Conservation (phyloP, 2,113 vertebrate species). For the Brachyhypopomus gauderio region DNA sequence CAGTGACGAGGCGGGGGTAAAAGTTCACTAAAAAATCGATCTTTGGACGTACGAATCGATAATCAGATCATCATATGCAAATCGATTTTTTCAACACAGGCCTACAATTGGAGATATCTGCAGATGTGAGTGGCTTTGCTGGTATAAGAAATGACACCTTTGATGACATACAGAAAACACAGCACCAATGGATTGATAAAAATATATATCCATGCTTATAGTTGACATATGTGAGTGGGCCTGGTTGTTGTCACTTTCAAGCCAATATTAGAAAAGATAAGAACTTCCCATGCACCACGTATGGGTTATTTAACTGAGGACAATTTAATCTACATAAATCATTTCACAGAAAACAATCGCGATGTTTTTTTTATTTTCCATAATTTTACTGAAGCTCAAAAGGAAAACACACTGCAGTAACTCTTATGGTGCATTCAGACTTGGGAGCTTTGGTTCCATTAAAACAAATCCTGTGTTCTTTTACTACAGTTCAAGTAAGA, state of each 20-base stretch:
- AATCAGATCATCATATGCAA: too few species aligned
- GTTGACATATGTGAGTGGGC: too few species aligned
- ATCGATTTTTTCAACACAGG: too few species aligned
- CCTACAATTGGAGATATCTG: too few species aligned
- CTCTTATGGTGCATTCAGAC: not conserved
- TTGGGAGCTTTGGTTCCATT: not conserved
- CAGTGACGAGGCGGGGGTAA: too few species aligned
- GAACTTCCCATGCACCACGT: not conserved
- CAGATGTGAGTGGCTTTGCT: too few species aligned
- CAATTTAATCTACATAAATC: not conserved
- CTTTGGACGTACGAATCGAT: too few species aligned
- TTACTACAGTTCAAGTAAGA: not conserved
- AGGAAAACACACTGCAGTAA: too few species aligned
- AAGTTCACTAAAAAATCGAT: too few species aligned
- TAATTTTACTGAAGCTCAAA: too few species aligned
- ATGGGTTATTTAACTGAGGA: not conserved
- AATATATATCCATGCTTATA: not conserved
- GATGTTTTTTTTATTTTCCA: not conserved
- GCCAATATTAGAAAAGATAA: not conserved
- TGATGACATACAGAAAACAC: too few species aligned
- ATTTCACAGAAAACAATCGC: not conserved
- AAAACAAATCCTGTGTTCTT: not conserved
- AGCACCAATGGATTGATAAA: not conserved
- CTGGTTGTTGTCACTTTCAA: not conserved
- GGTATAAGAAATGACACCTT: too few species aligned